Base-by-base conservation (phyloP, 2,113 vertebrate species). In the Eptesicus fuscus region DNA sequence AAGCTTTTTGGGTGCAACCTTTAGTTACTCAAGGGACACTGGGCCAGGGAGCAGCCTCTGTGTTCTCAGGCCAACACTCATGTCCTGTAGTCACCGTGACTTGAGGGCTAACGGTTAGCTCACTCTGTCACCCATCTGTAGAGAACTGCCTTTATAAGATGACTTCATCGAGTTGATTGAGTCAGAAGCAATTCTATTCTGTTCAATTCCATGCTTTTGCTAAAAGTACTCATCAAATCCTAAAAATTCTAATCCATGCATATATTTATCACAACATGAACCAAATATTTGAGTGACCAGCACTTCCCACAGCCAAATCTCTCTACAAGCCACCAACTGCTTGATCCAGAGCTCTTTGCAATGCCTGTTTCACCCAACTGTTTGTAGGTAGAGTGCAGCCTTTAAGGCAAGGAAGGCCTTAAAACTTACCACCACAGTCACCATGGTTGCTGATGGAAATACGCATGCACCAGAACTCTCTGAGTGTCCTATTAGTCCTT, bases 211-310 rank as follows among this genome's bases (percentile, higher is more conserved):
- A 85, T 1, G 2, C 37, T 63, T 30, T 35, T 2, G 56, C 65
- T 32, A 22, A 59, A 88, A 71, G 40, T 32, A 22, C 30, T 78
- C 42, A 86, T n/a, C n/a, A 94, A 76, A 93, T 73, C 65, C 83
- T 67, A 12, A 87, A 82, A 42, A 30, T 67, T 79, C 79, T 74
- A 44, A 95, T 28, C 18, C 4, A 3, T 2, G 28, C 28, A 32
- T 13, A 40, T 5, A 69, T 42, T 40, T 30, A 30, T 59, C 35
- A 74, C 82, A 92, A 71, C 37, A 74, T 32, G 49, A 85, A 37
- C 74, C 74, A 76, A 88, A 40, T 11, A 20, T 49, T 30, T 78
- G 47, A 42, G 35, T 32, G 69, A 47, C 73, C 53, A 35, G 70
- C 32, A 49, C 42, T n/a, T 65, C 30, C 28, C 74, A 78, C 30